Evolutionary conservation across 2,797 vertebrate species (phyloP), one percentile per base, ranked within the genome.

Genomic region (Microctenopoma steveboyesi): DNA sequence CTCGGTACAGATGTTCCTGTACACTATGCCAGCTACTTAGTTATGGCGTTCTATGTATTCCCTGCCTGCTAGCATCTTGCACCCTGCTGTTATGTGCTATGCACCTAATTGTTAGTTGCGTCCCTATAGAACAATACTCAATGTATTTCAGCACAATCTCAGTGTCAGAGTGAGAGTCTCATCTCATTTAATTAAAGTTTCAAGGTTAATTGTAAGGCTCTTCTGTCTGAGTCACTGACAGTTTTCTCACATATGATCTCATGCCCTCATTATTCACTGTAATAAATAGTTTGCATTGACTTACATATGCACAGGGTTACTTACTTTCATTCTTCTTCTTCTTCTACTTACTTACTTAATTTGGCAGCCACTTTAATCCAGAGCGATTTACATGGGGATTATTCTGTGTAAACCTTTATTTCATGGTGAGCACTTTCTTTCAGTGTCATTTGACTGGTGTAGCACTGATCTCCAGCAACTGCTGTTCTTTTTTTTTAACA

Each of bases 401-500:
- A 48, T 39, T 47, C 50, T 37, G 15, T 56, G 37, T 5, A 42
- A 60, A 46, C 25, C 28, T 8, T 35, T 67, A 6, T 55, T 63
- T 49, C 15, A 65, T 43, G 16, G 65, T 5, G 11, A 60, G 67
- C 50, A 16, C 52, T 27, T 68, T 40, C 66, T 50, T 61, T 79
- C 74, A 64, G 28, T 42, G 30, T 68, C 50, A 67, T 54, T 4
- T 30, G 61, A n/a, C 54, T 16, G n/a, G 28, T 62, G 25, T 67
- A 63, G 75, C 66, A 9, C 72, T 87, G 81, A 90, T 88, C 82
- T 75, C 64, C 60, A 35, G 65, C 50, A 83, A 88, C 81, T 71
- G 78, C 66, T 72, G 63, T 81, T 85, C 78, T 84, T 46, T 82
- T 76, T 76, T 85, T 68, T 80, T 88, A 84, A 88, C 82, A 84